These are phyloP conservation scores for Perodicticus potto DNA, from an alignment of 2,797 vertebrate genomes.

Conservation along the genomic window DNA sequence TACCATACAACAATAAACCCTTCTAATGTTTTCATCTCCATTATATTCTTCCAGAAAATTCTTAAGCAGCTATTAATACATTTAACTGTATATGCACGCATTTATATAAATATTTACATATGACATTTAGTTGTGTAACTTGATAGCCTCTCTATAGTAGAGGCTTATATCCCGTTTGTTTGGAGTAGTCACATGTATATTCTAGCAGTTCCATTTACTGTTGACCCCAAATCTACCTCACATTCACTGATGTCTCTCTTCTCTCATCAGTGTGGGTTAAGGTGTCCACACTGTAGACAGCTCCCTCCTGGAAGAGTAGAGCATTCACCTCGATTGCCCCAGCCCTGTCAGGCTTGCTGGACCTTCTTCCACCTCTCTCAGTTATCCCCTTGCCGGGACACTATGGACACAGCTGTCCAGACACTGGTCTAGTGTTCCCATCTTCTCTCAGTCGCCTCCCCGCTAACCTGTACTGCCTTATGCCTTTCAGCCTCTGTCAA, in stretches of 20 bases:
- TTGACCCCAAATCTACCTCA: background rate
- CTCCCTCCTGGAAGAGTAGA: background rate
- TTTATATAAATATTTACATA: background rate
- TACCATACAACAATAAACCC: background rate
- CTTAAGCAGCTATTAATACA: background rate
- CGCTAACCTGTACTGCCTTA: background rate
- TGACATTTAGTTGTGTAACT: background rate
- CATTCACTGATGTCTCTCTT: background rate
- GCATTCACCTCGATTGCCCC: background rate
- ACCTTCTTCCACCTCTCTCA: background rate
- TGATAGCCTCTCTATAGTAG: background rate
- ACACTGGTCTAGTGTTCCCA: accelerated
- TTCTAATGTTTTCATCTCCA: background rate
- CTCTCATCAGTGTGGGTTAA: background rate
- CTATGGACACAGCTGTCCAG: background rate
- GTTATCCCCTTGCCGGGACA: background rate
- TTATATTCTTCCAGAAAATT: background rate
- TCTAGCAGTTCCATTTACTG: background rate
- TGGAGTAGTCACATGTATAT: background rate
- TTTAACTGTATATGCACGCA: background rate
- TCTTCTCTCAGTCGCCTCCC: background rate
- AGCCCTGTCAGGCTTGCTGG: background rate
- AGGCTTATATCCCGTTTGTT: background rate
- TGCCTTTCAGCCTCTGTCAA: background rate
- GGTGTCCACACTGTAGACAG: background rate